Evolutionary conservation across 2,113 vertebrate genomes (phyloP).

Genomic region (Campylomormyrus tamandua): DNA sequence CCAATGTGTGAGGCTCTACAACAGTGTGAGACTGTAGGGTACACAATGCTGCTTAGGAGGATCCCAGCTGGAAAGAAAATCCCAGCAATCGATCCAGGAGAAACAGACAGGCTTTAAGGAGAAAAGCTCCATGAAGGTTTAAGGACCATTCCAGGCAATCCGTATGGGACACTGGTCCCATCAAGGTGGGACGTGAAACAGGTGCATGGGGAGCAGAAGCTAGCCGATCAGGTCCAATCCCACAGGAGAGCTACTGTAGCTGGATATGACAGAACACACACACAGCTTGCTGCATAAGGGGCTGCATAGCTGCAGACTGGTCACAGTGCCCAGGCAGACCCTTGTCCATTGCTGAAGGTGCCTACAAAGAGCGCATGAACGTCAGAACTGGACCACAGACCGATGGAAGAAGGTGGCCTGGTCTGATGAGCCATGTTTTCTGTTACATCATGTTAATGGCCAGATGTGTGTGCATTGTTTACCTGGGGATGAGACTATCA

Average conservation of each 20-base stretch:
- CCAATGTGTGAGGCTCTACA: conserved; percentile 70
- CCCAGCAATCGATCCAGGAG: not conserved
- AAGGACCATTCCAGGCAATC: not conserved
- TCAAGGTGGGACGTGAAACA: not conserved
- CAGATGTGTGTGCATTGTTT: not conserved
- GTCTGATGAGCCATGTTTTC: not conserved
- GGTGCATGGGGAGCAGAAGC: too few species aligned
- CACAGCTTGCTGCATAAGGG: not conserved
- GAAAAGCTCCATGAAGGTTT: not conserved
- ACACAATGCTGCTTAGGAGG: not conserved
- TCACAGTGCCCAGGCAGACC: not conserved
- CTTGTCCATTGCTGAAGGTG: not conserved
- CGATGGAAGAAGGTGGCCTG: not conserved
- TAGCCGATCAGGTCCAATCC: not conserved
- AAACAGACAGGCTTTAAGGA: not conserved
- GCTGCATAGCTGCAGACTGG: not conserved
- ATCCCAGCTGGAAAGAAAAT: not conserved
- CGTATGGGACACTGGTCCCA: not conserved
- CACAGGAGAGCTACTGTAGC: not conserved
- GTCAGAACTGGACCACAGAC: not conserved
- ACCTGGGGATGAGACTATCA: not conserved
- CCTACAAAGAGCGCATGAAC: not conserved
- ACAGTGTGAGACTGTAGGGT: conserved; percentile 1
- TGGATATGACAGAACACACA: not conserved
- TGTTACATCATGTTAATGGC: not conserved